Evolutionary conservation across 2,797 vertebrate genomes (phyloP), one percentile per base, ranked within the genome.

Genomic region (Sebastes minor): DNA sequence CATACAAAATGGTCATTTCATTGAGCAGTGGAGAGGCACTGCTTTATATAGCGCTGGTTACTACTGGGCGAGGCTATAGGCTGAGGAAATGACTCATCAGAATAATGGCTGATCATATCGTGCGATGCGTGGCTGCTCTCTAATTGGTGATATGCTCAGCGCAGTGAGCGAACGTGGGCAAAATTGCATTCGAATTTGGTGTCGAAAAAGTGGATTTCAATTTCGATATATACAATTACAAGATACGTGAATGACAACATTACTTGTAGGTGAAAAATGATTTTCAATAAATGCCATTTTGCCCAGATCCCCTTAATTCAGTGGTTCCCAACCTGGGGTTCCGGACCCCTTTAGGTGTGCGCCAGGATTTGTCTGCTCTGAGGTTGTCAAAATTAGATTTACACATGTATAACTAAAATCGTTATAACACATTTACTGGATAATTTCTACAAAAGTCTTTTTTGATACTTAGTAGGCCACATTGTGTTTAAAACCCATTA

Each of bases 51-150:
- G 59, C 76, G 18, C 75, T 73, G 32, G 56, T 85, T 83, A 74
- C 84, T 86, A 49, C 57, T 46, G 74, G 81, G 71, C 79, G 72
- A 61, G 71, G 73, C 82, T 88, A 81, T 77, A 87, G 80, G 85
- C 86, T 60, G 63, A 73, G 74, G 76, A 86, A 86, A 74, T 92
- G 70, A 90, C 83, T 90, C 80, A 86, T 81, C 73, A 73, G 60
- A 76, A 79, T 70, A 73, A 85, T 79, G 81, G 79, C 76, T 76
- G 74, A 86, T 86, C 57, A 23, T 85, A 88, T 86, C 78, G 77
- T 67, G 33, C 73, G 55, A 73, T 82, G 73, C 46, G 67, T 75
- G 68, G 57, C 33, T 74, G 33, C 60, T 65, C 59, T 77, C 83
- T 85, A 81, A 92, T 91, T 84, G 80, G 71, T 68, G 46, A 69